phyloP scores from a whole-genome alignment of 2,888 invertebrate genomes.

The Pheosia tremula region DNA sequence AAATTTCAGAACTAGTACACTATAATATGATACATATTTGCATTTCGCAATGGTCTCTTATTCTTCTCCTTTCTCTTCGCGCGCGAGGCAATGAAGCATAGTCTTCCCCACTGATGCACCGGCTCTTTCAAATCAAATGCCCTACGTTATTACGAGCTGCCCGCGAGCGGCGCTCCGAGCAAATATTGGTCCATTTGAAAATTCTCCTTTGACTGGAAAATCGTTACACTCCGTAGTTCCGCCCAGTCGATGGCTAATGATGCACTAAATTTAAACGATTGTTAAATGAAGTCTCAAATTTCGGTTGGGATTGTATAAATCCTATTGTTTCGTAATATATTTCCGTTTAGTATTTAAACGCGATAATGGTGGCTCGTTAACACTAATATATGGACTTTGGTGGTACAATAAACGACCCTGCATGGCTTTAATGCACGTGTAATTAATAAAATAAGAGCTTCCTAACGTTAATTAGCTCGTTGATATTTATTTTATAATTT shows the following conservation, averaged over 20 bases:
- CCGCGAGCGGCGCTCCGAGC: not conserved
- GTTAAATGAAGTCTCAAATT: constrained; percentile 53
- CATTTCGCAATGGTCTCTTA: not conserved
- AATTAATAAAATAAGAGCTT: constrained; percentile 12
- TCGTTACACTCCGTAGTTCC: constrained; percentile 33
- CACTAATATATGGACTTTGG: constrained; percentile 40
- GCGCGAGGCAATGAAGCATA: not conserved
- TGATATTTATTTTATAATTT: not conserved
- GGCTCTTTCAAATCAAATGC: not conserved
- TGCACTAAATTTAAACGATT: constrained; percentile 50
- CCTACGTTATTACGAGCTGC: not conserved
- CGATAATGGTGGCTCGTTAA: constrained; percentile 47
- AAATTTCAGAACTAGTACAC: too few species aligned
- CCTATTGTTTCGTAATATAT: constrained; percentile 42
- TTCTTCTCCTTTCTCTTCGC: not conserved
- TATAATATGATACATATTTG: too few species aligned
- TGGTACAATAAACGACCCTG: constrained; percentile 31
- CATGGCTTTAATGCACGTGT: constrained; percentile 17
- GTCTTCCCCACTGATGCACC: not conserved
- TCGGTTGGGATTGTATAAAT: constrained; percentile 45
- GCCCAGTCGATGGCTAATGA: constrained; percentile 44
- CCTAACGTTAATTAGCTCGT: constrained; percentile 4
- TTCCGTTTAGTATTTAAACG: constrained; percentile 44
- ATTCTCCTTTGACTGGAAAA: constrained; percentile 8
- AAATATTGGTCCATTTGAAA: constrained; percentile 4